Evolutionary conservation across 2,888 invertebrate species (phyloP), one percentile per base, ranked within the genome.

Genomic region (Cosmia trapezina): DNA sequence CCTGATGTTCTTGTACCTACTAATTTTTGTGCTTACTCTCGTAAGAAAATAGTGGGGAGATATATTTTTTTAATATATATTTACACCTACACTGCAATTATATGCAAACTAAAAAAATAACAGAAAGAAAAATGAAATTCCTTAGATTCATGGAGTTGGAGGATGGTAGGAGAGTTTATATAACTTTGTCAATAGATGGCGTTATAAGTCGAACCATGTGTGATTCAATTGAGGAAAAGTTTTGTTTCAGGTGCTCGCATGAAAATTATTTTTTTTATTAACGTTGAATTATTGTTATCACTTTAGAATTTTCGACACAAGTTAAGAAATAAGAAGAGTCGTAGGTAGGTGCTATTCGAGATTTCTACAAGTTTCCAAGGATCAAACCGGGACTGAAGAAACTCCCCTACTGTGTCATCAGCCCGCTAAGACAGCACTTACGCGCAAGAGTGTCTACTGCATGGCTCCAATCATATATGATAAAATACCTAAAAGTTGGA

Each of bases 151-250:
- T 28, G 28, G 53, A 14, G 22, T 53, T 12, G 12, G 12, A 17
- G 5, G 45, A 47, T 17, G 6, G 12, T 12, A 22, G 0, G 14
- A 41, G 4, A 51, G 49, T 62, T 77, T 66, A 64, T 7, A 12
- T 3, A 33, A 28, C 49, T 43, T 33, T 59, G 60, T 22, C 87
- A 68, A 82, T 51, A 89, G 89, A 88, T 89, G 89, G 84, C 88
- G 87, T 41, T 81, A 81, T 66, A 14, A 67, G 85, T 78, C 8
- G 33, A 63, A 4, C 4, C 17, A 17, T 22, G 2, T 6, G 12
- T 33, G 4, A n/a, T 11, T 61, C 33, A 19, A 4, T 43, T 19
- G 33, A 49, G 59, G 57, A 79, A 73, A 59, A 63, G 14, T 71
- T 49, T 54, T 33, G 6, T 54, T 47, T 9, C 5, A 2, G 4